A percentile compares a stretch with the other conserved stretches of the same genome.
These are phyloP conservation scores for Rhyzopertha dominica DNA, from an alignment of 1,140 invertebrate species.

Conservation along the genomic window DNA sequence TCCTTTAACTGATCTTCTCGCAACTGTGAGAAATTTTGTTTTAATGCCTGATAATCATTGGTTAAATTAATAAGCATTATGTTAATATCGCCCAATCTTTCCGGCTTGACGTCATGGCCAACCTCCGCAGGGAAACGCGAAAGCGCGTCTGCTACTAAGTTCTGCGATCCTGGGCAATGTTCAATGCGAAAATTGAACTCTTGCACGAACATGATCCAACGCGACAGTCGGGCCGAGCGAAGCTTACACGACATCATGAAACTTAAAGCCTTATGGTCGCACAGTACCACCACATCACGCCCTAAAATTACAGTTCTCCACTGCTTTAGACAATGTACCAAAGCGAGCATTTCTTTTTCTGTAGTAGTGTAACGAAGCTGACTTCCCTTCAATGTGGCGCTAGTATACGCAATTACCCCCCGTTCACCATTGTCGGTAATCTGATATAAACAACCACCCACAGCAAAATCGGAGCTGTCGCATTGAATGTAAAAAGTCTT, in stretches of 20 bases:
- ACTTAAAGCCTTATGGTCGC: slow-evolving; percentile 7
- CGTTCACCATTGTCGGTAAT: not conserved
- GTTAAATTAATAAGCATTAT: no score
- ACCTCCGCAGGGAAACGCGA: not conserved
- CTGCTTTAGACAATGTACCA: slow-evolving; percentile 5
- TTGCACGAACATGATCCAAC: slow-evolving; percentile 7
- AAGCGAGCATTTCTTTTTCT: slow-evolving; percentile 4
- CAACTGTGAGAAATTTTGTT: no score
- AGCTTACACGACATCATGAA: slow-evolving; percentile 2
- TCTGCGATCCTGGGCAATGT: slow-evolving; percentile 2
- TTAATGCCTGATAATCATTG: no score
- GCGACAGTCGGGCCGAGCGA: not conserved
- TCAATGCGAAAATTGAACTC: slow-evolving; percentile 14
- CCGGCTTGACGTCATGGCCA: not conserved
- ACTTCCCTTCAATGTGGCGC: not conserved
- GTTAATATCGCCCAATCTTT: no score
- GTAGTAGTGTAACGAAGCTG: not conserved
- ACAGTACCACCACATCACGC: not conserved
- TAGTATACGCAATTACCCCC: not conserved
- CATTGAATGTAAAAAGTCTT: slow-evolving; percentile 2
- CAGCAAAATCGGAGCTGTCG: slow-evolving; percentile 1
- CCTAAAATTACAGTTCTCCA: slow-evolving; percentile 6
- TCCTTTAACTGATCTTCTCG: no score
- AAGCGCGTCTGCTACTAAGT: slow-evolving; percentile 8
- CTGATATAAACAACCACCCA: slow-evolving; percentile 10